These are phyloP conservation scores for Tetraneura akinire DNA, from an alignment of 1,140 invertebrate genomes.

Conservation along the genomic window DNA sequence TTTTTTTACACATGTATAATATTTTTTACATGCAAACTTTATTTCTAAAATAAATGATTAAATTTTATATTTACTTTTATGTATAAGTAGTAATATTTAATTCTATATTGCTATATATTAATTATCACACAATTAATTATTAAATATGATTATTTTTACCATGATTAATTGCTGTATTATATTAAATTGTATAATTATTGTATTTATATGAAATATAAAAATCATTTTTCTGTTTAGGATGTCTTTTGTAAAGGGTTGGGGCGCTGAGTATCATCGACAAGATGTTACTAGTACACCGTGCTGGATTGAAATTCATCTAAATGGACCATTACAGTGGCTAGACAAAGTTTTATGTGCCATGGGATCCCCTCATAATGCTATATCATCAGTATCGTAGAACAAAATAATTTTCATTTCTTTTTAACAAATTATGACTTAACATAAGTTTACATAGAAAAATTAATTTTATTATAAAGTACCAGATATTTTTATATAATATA, in stretches of 20 bases:
- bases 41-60: too few relatives aligned
- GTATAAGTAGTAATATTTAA: too few relatives aligned
- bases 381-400: constrained; percentile 85
- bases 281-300: constrained; percentile 94
- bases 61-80: too few relatives aligned
- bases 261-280: constrained; percentile 93
- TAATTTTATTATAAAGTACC: constrained; percentile 5
- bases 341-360: constrained; percentile 91
- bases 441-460: constrained; percentile 12
- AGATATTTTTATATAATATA: constrained; percentile 11
- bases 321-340: constrained; percentile 88
- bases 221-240: constrained; percentile 63
- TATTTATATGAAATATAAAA: not conserved
- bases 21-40: too few relatives aligned
- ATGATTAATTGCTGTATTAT: not conserved
- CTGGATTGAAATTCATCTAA: constrained; percentile 91
- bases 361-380: constrained; percentile 86
- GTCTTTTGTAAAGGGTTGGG: constrained; percentile 98
- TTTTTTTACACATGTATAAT: too few relatives aligned
- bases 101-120: too few relatives aligned
- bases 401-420: constrained; percentile 24
- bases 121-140: too few relatives aligned
- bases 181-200: too few relatives aligned
- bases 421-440: constrained; percentile 31
- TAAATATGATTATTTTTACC: too few relatives aligned